Percentiles rank a stretch among this genome's conserved stretches.
Evolutionary conservation across 37 sponge, comb jelly and placozoan species (phyloP).

Genomic region (Aphrocallistes beatrix): DNA sequence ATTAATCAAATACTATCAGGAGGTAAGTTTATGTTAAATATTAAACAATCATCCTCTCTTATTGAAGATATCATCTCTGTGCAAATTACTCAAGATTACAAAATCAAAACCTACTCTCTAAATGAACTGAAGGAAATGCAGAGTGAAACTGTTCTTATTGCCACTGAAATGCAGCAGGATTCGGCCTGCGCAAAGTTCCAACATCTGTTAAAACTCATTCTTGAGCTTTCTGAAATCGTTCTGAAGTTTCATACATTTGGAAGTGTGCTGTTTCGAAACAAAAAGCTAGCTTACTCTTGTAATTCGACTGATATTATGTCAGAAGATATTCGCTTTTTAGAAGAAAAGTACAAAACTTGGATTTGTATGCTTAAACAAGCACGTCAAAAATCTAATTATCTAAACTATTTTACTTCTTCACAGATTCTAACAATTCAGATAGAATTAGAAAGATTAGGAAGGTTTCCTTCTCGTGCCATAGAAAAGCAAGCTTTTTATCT

Average conservation of each 20-base stretch:
- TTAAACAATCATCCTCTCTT: no score
- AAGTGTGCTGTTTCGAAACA: background rate
- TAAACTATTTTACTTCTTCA: background rate
- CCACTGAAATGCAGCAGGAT: background rate
- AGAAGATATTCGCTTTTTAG: background rate
- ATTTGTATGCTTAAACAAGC: background rate
- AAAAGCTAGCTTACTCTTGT: background rate
- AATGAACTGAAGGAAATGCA: background rate
- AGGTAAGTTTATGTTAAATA: background rate
- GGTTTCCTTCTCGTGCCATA: background rate
- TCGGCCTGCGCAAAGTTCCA: background rate
- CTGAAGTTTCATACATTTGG: background rate
- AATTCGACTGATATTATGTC: background rate
- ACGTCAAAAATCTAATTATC: background rate
- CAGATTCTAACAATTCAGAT: background rate
- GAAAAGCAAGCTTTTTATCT: background rate
- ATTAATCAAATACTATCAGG: background rate
- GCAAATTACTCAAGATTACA: no score
- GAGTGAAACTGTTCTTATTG: background rate
- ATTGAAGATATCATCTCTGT: no score
- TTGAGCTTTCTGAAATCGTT: background rate
- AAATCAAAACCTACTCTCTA: no score
- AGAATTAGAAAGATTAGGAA: background rate
- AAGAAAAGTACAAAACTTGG: background rate
- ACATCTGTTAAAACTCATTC: background rate